Evolutionary conservation across 2,113 vertebrate species (phyloP).

Genomic region (Seriola dumerili): DNA sequence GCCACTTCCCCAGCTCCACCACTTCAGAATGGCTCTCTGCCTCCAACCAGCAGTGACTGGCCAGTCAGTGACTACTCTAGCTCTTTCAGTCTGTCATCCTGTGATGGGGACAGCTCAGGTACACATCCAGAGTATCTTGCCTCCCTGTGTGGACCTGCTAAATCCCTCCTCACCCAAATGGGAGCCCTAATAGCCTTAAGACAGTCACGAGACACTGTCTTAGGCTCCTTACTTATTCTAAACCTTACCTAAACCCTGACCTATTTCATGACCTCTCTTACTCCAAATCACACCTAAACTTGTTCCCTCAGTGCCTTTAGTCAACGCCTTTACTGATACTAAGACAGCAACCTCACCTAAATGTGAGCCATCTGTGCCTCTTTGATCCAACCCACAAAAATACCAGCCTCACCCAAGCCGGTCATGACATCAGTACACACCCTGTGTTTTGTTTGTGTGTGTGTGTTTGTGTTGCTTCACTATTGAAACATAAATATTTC

Average conservation of each 20-base stretch:
- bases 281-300: not conserved
- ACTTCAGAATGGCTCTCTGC: slow-evolving; percentile 80
- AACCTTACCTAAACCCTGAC: slow-evolving; percentile 29
- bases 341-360: not conserved
- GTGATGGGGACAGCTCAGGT: slow-evolving; percentile 88
- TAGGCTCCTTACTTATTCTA: not conserved
- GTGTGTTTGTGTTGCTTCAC: not conserved
- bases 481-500: not conserved
- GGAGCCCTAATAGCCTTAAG: not conserved
- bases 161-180: not conserved
- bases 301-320: slow-evolving; percentile 18
- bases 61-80: slow-evolving; percentile 88
- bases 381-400: slow-evolving; percentile 42
- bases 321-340: not conserved
- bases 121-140: slow-evolving; percentile 47
- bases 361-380: not conserved
- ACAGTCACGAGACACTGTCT: not conserved
- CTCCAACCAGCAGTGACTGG: slow-evolving; percentile 87
- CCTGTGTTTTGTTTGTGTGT: slow-evolving; percentile 6
- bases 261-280: slow-evolving; percentile 10
- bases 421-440: slow-evolving; percentile 19
- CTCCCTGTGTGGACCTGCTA: slow-evolving; percentile 39
- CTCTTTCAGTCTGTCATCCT: slow-evolving; percentile 87
- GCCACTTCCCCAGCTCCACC: slow-evolving; percentile 51
- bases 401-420: slow-evolving; percentile 12